Base-by-base conservation (phyloP, 2,797 vertebrate genomes). In the Sebastes umbrosus region DNA sequence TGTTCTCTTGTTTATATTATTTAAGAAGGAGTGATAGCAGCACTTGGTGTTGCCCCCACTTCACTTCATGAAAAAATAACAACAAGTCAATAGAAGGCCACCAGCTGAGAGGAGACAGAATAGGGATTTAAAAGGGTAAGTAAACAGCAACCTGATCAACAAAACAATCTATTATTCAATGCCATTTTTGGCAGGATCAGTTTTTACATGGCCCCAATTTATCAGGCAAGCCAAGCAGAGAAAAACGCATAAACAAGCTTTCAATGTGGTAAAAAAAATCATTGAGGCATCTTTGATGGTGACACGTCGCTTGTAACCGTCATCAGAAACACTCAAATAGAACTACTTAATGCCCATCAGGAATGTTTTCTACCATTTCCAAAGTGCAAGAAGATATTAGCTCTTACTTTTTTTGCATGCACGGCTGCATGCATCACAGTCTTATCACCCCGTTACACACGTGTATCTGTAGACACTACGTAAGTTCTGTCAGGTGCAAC, bases 21-120 rank as follows among this genome's bases (percentile, higher is more conserved):
- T 94, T 94, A 95, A 94, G 90, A 95, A 94, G 95, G 95, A 95
- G 95, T 91, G 95, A 94, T 97, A 94, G 95, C 94, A 92, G 96
- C 96, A 94, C 95, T 96, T 94, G 92, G 93, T 93, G 91, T 96
- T 94, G 95, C 96, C 95, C 95, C 96, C 93, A 95, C 95, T 96
- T 97, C 95, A 95, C 96, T 96, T 97, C 96, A 98, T 98, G 95
- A 97, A 97, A 97, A 97, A 98, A 97, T 97, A 97, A 97, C 93
- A 97, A 95, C 96, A 95, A 91, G 95, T 87, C 93, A 96, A 96
- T 97, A 96, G 96, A 93, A 90, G 96, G 95, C 96, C 96, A 93
- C 97, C 96, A 97, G 96, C 97, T 97, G 97, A 92, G 97, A 95
- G 96, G 95, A 96, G 95, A 83, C 94, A 94, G 94, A 96, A 90